Evolutionary conservation across 1,140 invertebrate species (phyloP), one percentile per base, ranked within the genome.

Genomic region (Monochamus saltuarius): DNA sequence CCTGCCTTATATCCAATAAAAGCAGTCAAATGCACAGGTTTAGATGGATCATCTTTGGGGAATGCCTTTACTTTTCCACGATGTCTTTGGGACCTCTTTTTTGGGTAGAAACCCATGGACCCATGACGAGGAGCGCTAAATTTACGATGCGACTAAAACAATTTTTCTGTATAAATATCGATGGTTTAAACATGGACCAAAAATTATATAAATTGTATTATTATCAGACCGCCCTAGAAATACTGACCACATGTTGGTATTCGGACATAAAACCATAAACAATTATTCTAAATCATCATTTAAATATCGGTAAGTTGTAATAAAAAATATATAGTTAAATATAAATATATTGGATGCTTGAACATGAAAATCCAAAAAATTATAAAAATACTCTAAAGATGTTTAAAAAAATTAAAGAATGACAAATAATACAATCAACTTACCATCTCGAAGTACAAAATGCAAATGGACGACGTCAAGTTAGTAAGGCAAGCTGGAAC

Each of bases 61-160:
- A 99, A 99, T 62, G 97, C 92, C 93, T 99, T 99, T 51, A 97
- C 93, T 80, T 98, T 98, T 73, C 98, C 98, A 83, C 96, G 91
- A 86, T 97, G 94, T 77, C 95, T 89, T 62, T 85, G 86, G 59
- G 93, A 90, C 68, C 98, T 87, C 81, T 99, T 99, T 81, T 99
- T 99, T 70, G 98, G 97, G 78, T 97, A 92, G 86, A 99, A 99
- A 69, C 95, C 97, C 93, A 99, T 97, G 52, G 95, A 98, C 67
- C 98, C 98, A 88, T 99, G 97, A 66, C 98, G 90, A 65, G 98
- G 98, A 9, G 97, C 97, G 75, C 95, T 98, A 81, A 99, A 99
- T 79, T 99, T 99, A 75, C 98, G 87, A 84, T 99, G 98, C 82
- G 96, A 99, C 97, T 99, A 80, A 69, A 89, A 88, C 62, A 46